Conservation (phyloP, 1,140 invertebrate species). For the Drusus annulatus region DNA sequence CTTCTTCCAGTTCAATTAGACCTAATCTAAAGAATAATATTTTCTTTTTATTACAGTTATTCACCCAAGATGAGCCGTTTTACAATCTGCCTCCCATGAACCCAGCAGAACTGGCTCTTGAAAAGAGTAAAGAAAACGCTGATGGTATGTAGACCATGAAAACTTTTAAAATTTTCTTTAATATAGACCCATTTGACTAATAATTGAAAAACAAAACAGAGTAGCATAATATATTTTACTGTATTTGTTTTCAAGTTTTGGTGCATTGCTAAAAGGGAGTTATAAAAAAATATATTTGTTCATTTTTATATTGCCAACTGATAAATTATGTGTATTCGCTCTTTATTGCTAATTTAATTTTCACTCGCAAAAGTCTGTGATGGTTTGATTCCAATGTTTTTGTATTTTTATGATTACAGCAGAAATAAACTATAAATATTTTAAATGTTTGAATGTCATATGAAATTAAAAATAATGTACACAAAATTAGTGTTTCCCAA, state of each 20-base stretch:
- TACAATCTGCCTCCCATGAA: slow-evolving; percentile 67
- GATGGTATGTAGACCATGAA: slow-evolving; percentile 61
- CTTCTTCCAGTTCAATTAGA: too few species aligned
- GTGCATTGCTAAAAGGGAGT: not conserved
- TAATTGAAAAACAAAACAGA: not conserved
- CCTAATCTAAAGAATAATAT: not conserved
- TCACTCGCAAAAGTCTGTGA: too few species aligned
- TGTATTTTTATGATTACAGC: too few species aligned
- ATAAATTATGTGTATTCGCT: too few species aligned
- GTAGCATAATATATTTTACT: not conserved
- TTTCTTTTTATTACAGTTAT: slow-evolving; percentile 64
- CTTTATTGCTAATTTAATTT: too few species aligned
- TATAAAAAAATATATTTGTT: not conserved
- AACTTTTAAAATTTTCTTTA: not conserved
- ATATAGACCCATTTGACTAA: not conserved
- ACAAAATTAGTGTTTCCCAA: too few species aligned
- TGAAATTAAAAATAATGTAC: too few species aligned
- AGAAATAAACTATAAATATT: slow-evolving; percentile 23
- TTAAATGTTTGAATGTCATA: too few species aligned
- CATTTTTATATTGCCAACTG: too few species aligned
- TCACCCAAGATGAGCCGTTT: slow-evolving; percentile 69
- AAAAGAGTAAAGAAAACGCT: slow-evolving; percentile 63
- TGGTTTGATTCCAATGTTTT: too few species aligned
- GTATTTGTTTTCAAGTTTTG: not conserved
- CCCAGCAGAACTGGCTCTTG: slow-evolving; percentile 63